Evolutionary conservation across 1,140 invertebrate species (phyloP).

Genomic region (Polypedilum vanderplanki): DNA sequence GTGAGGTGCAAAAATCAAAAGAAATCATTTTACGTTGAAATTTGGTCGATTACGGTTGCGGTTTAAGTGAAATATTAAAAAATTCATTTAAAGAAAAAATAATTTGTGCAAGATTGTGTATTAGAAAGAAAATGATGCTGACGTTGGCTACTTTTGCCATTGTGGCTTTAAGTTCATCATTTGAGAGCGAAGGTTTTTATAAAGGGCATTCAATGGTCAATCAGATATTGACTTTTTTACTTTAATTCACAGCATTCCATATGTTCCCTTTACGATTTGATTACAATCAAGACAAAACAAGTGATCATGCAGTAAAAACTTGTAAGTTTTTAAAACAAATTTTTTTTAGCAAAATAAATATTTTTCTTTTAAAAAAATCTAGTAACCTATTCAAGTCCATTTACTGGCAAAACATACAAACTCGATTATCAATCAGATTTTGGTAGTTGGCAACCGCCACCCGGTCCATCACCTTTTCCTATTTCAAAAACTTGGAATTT

Average conservation of each 20-base stretch:
- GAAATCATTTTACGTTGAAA: neutral
- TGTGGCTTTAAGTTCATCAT: neutral
- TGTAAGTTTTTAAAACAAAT: neutral
- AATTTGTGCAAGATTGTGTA: no score
- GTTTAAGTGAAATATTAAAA: neutral
- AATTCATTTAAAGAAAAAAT: no score
- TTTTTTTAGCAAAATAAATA: no score
- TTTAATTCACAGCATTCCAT: neutral
- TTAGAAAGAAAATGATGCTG: neutral
- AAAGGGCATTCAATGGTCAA: neutral
- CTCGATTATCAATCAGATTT: neutral
- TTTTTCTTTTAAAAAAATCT: no score
- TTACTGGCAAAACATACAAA: neutral
- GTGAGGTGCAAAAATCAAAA: no score
- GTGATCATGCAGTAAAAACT: neutral
- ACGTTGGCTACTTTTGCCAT: neutral
- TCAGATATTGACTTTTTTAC: neutral
- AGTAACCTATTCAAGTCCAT: neutral
- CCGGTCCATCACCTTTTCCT: neutral
- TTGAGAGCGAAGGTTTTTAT: neutral
- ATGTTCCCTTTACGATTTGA: neutral
- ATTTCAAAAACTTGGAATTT: neutral
- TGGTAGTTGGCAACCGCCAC: neutral
- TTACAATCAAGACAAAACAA: neutral
- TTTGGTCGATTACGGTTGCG: neutral